phyloP scores from a whole-genome alignment of 1,140 invertebrate species.

The Camponotus pennsylvanicus region DNA sequence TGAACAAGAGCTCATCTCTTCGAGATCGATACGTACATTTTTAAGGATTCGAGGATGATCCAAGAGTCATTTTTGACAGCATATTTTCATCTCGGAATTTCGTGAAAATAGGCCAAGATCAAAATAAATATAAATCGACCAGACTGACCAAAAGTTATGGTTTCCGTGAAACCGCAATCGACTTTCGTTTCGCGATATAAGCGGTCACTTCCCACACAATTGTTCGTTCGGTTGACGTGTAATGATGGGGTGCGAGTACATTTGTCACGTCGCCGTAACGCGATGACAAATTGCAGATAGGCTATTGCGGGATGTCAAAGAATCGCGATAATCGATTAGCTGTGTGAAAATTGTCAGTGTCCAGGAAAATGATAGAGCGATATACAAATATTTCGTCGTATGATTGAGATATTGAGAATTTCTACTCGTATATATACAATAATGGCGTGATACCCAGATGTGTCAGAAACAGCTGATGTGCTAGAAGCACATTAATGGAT shows the following conservation, averaged over 20 bases:
- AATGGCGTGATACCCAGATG: neutral
- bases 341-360: neutral
- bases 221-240: slow-evolving; percentile 33
- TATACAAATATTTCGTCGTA: slow-evolving; percentile 7
- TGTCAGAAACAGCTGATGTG: neutral
- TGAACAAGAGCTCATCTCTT: neutral
- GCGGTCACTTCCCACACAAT: neutral
- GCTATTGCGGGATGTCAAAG: slow-evolving; percentile 19
- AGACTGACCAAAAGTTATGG: slow-evolving; percentile 14
- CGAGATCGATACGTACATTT: neutral
- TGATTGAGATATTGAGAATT: slow-evolving; percentile 11
- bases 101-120: slow-evolving; percentile 28
- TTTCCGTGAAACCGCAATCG: slow-evolving; percentile 27
- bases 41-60: slow-evolving; percentile 35
- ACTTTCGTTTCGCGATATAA: slow-evolving; percentile 7
- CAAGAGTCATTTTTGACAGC: neutral
- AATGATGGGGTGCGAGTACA: neutral
- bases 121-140: slow-evolving; percentile 23
- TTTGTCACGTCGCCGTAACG: slow-evolving; percentile 15
- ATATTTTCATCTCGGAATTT: slow-evolving; percentile 30
- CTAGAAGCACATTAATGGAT: neutral
- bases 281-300: slow-evolving; percentile 41
- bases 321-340: slow-evolving; percentile 43
- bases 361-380: slow-evolving; percentile 4
- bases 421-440: too few species aligned